Percentiles rank a stretch among this genome's conserved stretches.
These are phyloP conservation scores for Drosophila persimilis DNA, from an alignment of 1,140 invertebrate species.

Conservation along the genomic window DNA sequence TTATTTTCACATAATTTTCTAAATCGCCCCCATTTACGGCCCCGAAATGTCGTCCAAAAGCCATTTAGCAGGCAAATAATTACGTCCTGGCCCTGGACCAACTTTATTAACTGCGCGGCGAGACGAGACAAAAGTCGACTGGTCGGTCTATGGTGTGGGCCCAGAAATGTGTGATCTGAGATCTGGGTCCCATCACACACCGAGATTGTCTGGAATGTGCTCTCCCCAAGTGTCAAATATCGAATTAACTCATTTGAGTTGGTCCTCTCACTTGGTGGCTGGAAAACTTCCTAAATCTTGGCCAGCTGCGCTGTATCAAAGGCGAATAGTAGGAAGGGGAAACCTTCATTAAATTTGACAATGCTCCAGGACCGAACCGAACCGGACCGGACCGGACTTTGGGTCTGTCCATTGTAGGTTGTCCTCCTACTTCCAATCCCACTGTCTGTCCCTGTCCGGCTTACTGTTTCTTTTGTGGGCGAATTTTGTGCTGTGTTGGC, in stretches of 20 bases:
- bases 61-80: slow-evolving; percentile 79
- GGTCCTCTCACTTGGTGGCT: slow-evolving; percentile 5
- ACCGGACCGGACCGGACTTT: slow-evolving; percentile 26
- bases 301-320: slow-evolving; percentile 72
- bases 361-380: slow-evolving; percentile 41
- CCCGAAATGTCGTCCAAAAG: slow-evolving; percentile 65
- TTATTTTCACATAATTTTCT: slow-evolving; percentile 76
- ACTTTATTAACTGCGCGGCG: slow-evolving; percentile 71
- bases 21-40: slow-evolving; percentile 68
- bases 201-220: slow-evolving; percentile 56
- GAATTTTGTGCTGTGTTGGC: slow-evolving; percentile 67
- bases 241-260: slow-evolving; percentile 77
- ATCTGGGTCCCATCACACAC: slow-evolving; percentile 30
- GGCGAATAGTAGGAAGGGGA: slow-evolving; percentile 50
- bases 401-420: slow-evolving; percentile 13
- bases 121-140: slow-evolving; percentile 34
- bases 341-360: slow-evolving; percentile 82
- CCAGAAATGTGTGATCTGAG: slow-evolving; percentile 8
- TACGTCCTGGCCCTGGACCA: slow-evolving; percentile 52
- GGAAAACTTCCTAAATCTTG: slow-evolving; percentile 68
- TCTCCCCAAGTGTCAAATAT: slow-evolving; percentile 78
- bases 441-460: slow-evolving; percentile 13
- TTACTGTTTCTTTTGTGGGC: slow-evolving; percentile 59
- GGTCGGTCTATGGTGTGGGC: background rate
- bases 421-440: background rate